Base-by-base conservation (phyloP, 2,888 invertebrate species). In the Sericinus montela region DNA sequence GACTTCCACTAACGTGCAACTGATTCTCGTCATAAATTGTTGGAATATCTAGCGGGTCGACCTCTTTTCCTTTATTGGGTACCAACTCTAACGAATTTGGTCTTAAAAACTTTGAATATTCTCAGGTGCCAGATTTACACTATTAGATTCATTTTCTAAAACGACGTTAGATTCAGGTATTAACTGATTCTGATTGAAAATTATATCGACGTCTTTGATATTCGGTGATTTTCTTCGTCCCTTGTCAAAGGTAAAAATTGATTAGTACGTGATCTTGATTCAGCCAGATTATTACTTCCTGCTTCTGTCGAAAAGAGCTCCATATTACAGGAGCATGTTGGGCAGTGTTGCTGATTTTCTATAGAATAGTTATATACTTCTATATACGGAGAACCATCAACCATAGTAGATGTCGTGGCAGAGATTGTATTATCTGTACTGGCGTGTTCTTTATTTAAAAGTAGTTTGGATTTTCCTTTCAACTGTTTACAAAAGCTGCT, bases 11-110 rank as follows among this genome's bases (percentile, higher is more conserved):
- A n/a, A 50, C 15, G 19, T 50, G 32, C 30, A 54, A 36, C 25
- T 58, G 58, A 32, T 41, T 28, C 35, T 51, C 34, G 36, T 58
- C 58, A 14, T 58, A 58, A 36, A 58, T 58, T n/a, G 54, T 47
- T n/a, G 56, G 48, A 15, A 48, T 23, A 39, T 55, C 51, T 19
- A 45, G 8, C 0, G 48, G 25, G 11, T 49, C 49, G 5, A 32
- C 28, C 14, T 45, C 43, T 29, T 54, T 34, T 14, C 45, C 19
- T 5, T n/a, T 14, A 16, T 42, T 14, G 15, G 9, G 19, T 3
- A 14, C 10, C 19, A 44, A 9, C 3, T 34, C 15, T 1, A 50
- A 16, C 1, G 11, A 19, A 8, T 3, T 43, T 28, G 38, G 39
- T 5, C 34, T 39, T 3, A 5, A 8, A 28, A 23, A 15, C 10